Conservation (phyloP, 2,797 vertebrate species). For the Austrolebias charrua region DNA sequence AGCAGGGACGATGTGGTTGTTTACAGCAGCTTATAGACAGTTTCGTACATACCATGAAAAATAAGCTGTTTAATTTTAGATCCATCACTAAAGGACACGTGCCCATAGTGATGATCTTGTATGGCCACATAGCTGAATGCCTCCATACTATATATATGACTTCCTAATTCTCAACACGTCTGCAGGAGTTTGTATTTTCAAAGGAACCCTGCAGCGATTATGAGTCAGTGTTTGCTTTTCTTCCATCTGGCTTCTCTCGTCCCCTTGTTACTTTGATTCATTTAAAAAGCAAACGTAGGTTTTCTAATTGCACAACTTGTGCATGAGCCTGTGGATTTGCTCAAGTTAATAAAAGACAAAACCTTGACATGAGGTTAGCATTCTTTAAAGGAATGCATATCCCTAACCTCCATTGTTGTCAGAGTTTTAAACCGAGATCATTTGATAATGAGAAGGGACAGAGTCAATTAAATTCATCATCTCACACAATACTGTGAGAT, state of each 20-base stretch:
- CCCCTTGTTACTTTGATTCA: conserved; percentile 44
- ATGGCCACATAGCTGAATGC: conserved; percentile 14
- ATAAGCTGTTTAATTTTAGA: conserved; percentile 11
- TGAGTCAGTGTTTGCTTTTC: conserved; percentile 43
- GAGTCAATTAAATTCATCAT: no score
- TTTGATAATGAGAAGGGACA: no score
- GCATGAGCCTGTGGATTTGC: not conserved
- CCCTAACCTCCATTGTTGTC: no score
- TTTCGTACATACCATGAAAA: conserved; percentile 9
- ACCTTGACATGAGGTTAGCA: not conserved
- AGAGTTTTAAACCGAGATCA: no score
- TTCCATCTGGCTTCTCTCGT: conserved; percentile 32
- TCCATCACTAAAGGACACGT: conserved; percentile 15
- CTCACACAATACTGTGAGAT: no score
- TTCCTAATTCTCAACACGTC: conserved; percentile 13
- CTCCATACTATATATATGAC: conserved; percentile 26
- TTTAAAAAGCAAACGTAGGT: conserved; percentile 36
- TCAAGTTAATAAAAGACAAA: conserved; percentile 31
- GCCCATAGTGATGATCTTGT: conserved; percentile 23
- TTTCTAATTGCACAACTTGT: conserved; percentile 31
- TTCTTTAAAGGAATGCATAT: no score
- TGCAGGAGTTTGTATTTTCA: conserved; percentile 34
- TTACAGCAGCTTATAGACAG: conserved; percentile 5
- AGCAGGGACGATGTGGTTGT: not conserved
- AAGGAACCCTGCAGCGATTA: conserved; percentile 39